phyloP scores from a whole-genome alignment of 2,797 vertebrate genomes.

The Sardinella longiceps region DNA sequence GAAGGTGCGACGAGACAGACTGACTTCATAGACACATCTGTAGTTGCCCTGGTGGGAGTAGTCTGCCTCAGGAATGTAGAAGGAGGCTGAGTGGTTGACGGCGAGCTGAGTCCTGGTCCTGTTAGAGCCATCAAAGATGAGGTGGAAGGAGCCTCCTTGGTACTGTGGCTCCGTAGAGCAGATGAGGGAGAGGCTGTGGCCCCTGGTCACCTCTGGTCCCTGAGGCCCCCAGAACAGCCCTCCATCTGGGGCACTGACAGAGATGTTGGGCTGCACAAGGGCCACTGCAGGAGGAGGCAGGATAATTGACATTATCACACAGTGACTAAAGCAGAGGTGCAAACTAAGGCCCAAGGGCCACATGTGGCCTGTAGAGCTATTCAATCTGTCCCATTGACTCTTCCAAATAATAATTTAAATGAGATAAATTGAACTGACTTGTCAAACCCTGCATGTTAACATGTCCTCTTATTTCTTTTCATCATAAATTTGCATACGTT shows the following conservation, averaged over 20 bases:
- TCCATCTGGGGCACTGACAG: conserved; percentile 57
- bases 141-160: conserved; percentile 61
- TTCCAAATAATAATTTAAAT: no score
- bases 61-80: conserved; percentile 1
- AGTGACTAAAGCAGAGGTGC: neutral
- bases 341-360: no score
- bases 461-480: no score
- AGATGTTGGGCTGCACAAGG: conserved; percentile 61
- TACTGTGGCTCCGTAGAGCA: conserved; percentile 66
- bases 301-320: no score
- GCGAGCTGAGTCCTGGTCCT: neutral
- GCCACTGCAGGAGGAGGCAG: neutral
- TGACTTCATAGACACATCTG: conserved; percentile 13
- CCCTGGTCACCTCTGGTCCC: conserved; percentile 58
- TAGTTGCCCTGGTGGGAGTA: conserved; percentile 12
- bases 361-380: no score
- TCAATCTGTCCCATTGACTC: no score
- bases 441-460: no score
- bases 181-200: conserved; percentile 65
- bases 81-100: conserved; percentile 12
- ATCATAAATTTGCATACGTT: no score
- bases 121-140: conserved; percentile 52
- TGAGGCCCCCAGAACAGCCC: conserved; percentile 62
- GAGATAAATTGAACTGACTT: no score
- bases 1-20: neutral